These are phyloP conservation scores for Eumeta japonica DNA, from an alignment of 1,140 invertebrate species.

Conservation along the genomic window DNA sequence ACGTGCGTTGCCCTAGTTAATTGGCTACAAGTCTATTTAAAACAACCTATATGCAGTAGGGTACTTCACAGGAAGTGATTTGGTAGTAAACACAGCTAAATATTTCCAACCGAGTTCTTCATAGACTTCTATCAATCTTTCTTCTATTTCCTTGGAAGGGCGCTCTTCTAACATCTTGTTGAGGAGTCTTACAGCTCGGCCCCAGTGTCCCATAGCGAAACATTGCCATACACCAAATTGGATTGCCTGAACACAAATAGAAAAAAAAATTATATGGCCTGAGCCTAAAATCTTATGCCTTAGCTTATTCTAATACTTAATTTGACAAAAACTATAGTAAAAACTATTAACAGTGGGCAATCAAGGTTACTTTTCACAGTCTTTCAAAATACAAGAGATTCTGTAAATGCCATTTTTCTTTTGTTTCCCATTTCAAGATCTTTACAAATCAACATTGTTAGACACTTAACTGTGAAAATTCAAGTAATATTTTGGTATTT, in stretches of 20 bases:
- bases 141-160: slow-evolving; percentile 70
- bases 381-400: no score
- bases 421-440: no score
- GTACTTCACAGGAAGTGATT: slow-evolving; percentile 64
- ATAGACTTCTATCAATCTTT: slow-evolving; percentile 68
- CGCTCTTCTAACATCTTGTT: slow-evolving; percentile 79
- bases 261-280: slow-evolving; percentile 4
- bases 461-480: no score
- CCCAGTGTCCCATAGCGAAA: slow-evolving; percentile 73
- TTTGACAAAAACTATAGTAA: no score
- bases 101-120: slow-evolving; percentile 69
- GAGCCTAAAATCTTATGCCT: no score
- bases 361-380: no score
- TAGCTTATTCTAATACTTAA: no score
- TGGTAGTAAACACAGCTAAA: slow-evolving; percentile 58
- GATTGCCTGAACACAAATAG: slow-evolving; percentile 58
- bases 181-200: slow-evolving; percentile 75
- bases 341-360: no score
- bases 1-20: no score
- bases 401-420: no score
- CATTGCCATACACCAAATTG: slow-evolving; percentile 81
- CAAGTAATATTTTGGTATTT: no score
- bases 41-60: slow-evolving; percentile 65
- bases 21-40: slow-evolving; percentile 39
- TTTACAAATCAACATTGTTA: no score